phyloP scores from a whole-genome alignment of 2,113 vertebrate species.

The Sorex fumeus region DNA sequence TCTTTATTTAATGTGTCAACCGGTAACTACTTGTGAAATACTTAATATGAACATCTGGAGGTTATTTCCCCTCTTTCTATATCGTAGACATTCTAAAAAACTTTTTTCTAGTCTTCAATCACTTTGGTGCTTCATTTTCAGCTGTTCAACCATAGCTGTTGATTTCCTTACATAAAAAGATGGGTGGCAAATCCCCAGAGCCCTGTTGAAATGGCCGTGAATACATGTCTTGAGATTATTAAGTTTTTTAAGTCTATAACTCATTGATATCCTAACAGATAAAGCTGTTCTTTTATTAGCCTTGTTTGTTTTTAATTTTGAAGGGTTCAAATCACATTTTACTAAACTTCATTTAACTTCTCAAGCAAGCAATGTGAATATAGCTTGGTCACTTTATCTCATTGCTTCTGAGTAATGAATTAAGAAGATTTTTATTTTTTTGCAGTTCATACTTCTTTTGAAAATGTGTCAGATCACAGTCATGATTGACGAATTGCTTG shows the following conservation, averaged over 20 bases:
- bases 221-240: conserved; percentile 69
- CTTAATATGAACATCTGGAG: conserved; percentile 62
- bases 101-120: conserved; percentile 3
- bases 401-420: conserved; percentile 48
- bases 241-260: conserved; percentile 46
- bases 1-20: conserved; percentile 32
- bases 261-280: conserved; percentile 78
- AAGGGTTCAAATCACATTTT: conserved; percentile 72
- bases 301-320: conserved; percentile 82
- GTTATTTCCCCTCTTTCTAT: neutral
- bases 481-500: conserved; percentile 67
- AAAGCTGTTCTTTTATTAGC: conserved; percentile 71
- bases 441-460: conserved; percentile 60
- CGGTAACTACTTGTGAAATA: conserved; percentile 69
- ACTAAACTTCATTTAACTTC: conserved; percentile 78
- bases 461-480: conserved; percentile 71
- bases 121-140: conserved; percentile 45
- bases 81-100: neutral
- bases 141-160: neutral
- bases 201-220: neutral
- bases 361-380: conserved; percentile 51
- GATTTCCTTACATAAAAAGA: conserved; percentile 62
- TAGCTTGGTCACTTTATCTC: conserved; percentile 55
- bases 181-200: conserved; percentile 12
- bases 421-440: conserved; percentile 53